A percentile compares a stretch with the other conserved stretches of the same genome.
These are phyloP conservation scores for Porites lutea DNA, from an alignment of 64 coral and sea anemone genomes.

Conservation along the genomic window DNA sequence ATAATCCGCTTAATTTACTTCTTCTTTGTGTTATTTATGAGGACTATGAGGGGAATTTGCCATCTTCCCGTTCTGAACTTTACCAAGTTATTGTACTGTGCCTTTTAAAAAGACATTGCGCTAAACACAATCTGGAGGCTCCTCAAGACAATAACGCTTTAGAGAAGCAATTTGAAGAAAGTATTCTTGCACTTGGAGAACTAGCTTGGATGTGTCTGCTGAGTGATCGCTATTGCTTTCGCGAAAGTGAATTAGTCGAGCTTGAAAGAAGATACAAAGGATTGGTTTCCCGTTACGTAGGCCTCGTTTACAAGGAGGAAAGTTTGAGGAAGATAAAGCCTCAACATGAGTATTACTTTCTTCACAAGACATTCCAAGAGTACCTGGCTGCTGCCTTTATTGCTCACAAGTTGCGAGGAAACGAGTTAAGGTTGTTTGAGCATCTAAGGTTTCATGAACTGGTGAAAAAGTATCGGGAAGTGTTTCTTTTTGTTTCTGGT, in stretches of 20 bases:
- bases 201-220: neutral
- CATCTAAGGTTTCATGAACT: too few relatives aligned
- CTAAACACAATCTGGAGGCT: neutral
- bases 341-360: neutral
- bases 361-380: slow-evolving; percentile 35
- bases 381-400: neutral
- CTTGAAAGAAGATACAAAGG: neutral
- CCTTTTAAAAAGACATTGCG: neutral
- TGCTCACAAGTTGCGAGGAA: neutral
- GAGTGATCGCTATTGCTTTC: neutral
- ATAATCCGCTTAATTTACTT: slow-evolving; percentile 32
- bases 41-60: slow-evolving; percentile 41
- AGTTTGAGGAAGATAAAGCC: neutral
- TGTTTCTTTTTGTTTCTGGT: slow-evolving; percentile 19
- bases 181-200: neutral
- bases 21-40: slow-evolving; percentile 61
- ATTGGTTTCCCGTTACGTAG: neutral
- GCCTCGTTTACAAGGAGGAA: neutral
- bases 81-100: slow-evolving; percentile 28
- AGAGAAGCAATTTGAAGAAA: neutral
- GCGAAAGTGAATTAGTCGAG: neutral
- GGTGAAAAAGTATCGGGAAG: neutral
- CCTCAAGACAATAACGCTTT: neutral
- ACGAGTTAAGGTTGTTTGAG: neutral
- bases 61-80: slow-evolving; percentile 19